Conservation (phyloP, 2,888 invertebrate genomes). For the Dicycla oo region DNA sequence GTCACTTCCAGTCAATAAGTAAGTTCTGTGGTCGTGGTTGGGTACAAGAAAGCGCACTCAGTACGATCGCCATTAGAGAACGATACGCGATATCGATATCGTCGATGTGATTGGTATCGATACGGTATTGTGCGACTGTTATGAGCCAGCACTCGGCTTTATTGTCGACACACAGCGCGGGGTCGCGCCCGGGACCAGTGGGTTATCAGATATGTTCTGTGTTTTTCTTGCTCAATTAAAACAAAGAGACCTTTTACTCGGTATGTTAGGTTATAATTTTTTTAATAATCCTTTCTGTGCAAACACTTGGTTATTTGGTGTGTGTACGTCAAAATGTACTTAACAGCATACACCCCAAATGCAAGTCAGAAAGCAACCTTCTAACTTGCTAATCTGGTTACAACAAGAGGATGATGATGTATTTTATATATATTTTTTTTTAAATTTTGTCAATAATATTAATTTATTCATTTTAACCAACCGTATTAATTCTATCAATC, state of each 20-base stretch:
- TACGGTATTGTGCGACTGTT: not conserved
- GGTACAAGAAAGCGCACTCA: constrained; percentile 49
- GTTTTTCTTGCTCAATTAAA: not conserved
- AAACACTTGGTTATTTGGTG: no score
- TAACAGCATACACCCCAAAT: no score
- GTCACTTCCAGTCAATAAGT: not conserved
- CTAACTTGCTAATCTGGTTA: no score
- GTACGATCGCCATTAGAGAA: constrained; percentile 25
- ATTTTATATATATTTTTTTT: no score
- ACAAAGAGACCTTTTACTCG: not conserved
- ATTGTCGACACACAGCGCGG: constrained; percentile 22
- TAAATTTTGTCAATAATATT: no score
- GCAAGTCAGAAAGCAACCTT: no score
- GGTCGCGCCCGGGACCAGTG: not conserved
- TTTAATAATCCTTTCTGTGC: no score
- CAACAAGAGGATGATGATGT: no score
- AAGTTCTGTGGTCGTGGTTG: constrained; percentile 15
- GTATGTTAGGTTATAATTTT: not conserved
- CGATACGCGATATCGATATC: constrained; percentile 19
- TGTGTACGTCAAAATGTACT: no score
- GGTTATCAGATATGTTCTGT: not conserved
- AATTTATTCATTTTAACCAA: no score
- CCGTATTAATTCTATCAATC: no score
- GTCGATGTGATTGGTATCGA: not conserved
- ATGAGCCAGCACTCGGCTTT: constrained; percentile 32